A percentile compares a stretch with the other conserved stretches of the same genome.
Conservation (phyloP, 1,140 invertebrate genomes). For the Trissolcus basalis region DNA sequence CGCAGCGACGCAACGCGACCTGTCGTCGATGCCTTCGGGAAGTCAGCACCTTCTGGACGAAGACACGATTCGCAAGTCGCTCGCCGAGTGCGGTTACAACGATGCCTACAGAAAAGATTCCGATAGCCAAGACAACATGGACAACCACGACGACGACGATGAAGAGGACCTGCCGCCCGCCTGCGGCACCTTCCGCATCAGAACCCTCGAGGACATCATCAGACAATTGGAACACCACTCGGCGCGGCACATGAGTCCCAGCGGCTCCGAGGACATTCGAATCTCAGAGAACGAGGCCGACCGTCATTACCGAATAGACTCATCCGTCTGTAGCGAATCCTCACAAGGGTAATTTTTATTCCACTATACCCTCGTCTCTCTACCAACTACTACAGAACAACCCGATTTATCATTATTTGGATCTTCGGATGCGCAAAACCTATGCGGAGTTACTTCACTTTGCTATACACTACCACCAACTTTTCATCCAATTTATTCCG, state of each 20-base stretch:
- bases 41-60: constrained; percentile 79
- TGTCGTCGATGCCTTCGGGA: constrained; percentile 78
- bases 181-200: constrained; percentile 86
- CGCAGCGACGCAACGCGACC: constrained; percentile 84
- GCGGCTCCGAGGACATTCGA: constrained; percentile 92
- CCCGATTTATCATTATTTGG: too few relatives aligned
- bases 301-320: constrained; percentile 90
- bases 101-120: constrained; percentile 79
- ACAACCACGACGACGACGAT: constrained; percentile 79
- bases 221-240: constrained; percentile 92
- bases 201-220: constrained; percentile 93
- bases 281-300: constrained; percentile 94
- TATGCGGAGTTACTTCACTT: too few relatives aligned
- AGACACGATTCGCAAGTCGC: constrained; percentile 79
- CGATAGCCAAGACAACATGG: constrained; percentile 77
- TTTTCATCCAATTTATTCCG: constrained; percentile 39
- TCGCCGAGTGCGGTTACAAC: constrained; percentile 82
- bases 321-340: constrained; percentile 84
- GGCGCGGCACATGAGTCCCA: constrained; percentile 90
- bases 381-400: too few relatives aligned
- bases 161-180: constrained; percentile 82
- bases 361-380: not conserved
- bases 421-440: too few relatives aligned
- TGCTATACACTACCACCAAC: too few relatives aligned
- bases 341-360: constrained; percentile 80